Base-by-base conservation (phyloP, 1,140 invertebrate species). In the Eurytemora carolleeae region DNA sequence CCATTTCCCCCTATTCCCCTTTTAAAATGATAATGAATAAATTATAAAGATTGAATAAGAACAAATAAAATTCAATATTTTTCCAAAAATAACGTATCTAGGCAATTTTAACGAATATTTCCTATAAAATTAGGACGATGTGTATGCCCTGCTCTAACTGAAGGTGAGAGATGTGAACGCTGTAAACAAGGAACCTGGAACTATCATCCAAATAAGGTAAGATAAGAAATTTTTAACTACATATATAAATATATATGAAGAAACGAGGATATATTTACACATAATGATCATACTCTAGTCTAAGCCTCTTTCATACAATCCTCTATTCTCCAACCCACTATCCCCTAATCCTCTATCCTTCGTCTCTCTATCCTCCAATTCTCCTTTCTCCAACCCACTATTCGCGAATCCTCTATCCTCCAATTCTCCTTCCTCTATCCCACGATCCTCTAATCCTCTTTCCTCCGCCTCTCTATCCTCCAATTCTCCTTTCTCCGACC, bases 91-190 rank as follows among this genome's bases (percentile, higher is more conserved):
- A n/a, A n/a, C n/a, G n/a, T n/a, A n/a, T n/a, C n/a, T n/a, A 23
- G 53, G 3, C 21, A 21, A 3, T 57, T 1, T 23, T 56, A 56
- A 64, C 16, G n/a, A 64, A 56, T 18, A 57, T 64, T 17, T 21
- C 21, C 3, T 23, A 26, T 71, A 86, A 85, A 76, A 59, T 94
- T 90, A 44, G 31, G 91, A 0, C 78, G 83, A 24, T 95, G 91
- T 71, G 78, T 89, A n/a, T 95, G 91, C 70, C 90, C 90, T 2
- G 78, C 78, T 0, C 74, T 85, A 63, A 87, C 85, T 0, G 79
- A 80, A 57, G 90, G 90, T 1, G 74, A 81, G 2, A 76, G 78
- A 52, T 95, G 90, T 70, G 76, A 82, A 64, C 76, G 79, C 61
- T 95, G 90, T 68, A 75, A 79, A 15, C 74, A 78, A 0, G 84